A percentile compares a stretch with the other conserved stretches of the same genome.
Evolutionary conservation across 1,140 invertebrate species (phyloP).

Genomic region (Drosophila leontia): DNA sequence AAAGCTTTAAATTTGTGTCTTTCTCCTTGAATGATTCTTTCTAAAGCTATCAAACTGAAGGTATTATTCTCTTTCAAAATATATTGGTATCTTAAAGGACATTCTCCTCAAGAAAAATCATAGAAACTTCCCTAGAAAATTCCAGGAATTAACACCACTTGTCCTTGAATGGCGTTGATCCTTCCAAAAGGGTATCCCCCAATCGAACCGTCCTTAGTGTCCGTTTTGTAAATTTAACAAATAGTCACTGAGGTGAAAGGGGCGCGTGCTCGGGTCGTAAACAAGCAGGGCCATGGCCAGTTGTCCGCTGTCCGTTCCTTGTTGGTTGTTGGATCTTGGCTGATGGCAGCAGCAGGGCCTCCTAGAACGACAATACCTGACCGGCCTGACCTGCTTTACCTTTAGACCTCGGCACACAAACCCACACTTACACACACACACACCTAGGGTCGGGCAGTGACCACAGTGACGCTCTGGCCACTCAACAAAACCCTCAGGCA

Average conservation of each 20-base stretch:
- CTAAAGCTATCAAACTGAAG: neutral
- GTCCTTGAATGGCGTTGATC: constrained; percentile 7
- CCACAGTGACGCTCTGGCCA: constrained; percentile 72
- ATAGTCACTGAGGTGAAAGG: constrained; percentile 76
- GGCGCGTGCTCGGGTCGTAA: constrained; percentile 73
- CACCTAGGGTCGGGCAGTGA: constrained; percentile 46
- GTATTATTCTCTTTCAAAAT: neutral
- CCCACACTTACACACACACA: constrained; percentile 10
- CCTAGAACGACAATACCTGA: constrained; percentile 74
- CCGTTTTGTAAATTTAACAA: constrained; percentile 81
- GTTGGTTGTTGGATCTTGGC: constrained; percentile 8
- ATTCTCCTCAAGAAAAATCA: neutral
- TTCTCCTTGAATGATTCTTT: neutral
- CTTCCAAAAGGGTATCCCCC: constrained; percentile 42
- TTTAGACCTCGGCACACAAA: constrained; percentile 49
- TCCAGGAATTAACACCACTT: constrained; percentile 18
- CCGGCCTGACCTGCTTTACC: constrained; percentile 74
- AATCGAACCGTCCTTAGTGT: constrained; percentile 48
- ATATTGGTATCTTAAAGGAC: no score
- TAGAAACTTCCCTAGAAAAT: neutral
- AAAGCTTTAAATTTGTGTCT: neutral
- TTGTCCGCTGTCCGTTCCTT: constrained; percentile 12
- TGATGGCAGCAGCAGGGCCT: constrained; percentile 21
- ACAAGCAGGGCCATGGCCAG: constrained; percentile 59
- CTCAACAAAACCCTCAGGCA: constrained; percentile 81